A percentile compares a stretch with the other conserved stretches of the same genome.
These are phyloP conservation scores for Zaprionus inermis DNA, from an alignment of 1,140 invertebrate species.

Conservation along the genomic window DNA sequence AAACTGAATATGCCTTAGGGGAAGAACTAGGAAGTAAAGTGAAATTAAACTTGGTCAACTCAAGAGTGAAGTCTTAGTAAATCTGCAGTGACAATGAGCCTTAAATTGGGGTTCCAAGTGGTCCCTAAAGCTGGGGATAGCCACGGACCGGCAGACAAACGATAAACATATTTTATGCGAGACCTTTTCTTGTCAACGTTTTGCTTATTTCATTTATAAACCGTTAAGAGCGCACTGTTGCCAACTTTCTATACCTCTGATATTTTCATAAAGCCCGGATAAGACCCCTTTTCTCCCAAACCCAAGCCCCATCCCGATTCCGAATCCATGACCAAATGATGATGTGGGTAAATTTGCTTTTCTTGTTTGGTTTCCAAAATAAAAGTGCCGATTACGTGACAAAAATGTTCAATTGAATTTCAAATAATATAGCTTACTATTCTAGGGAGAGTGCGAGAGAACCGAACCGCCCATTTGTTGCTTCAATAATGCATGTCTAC, in stretches of 20 bases:
- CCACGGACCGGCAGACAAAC: slow-evolving; percentile 24
- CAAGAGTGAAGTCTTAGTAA: neutral
- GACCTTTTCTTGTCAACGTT: slow-evolving; percentile 73
- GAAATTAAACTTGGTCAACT: neutral
- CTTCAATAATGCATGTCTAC: slow-evolving; percentile 74
- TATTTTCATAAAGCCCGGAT: slow-evolving; percentile 51
- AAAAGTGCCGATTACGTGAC: slow-evolving; percentile 82
- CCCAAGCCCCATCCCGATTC: neutral
- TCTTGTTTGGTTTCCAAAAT: slow-evolving; percentile 67
- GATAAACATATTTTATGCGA: slow-evolving; percentile 73
- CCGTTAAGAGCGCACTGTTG: slow-evolving; percentile 53
- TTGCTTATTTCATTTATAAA: slow-evolving; percentile 65
- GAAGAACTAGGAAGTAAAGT: neutral
- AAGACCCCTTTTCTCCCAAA: slow-evolving; percentile 10
- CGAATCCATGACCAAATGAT: slow-evolving; percentile 37
- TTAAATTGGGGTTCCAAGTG: neutral
- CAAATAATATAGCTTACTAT: slow-evolving; percentile 70
- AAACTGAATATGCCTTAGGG: slow-evolving; percentile 14
- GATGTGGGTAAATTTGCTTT: slow-evolving; percentile 65
- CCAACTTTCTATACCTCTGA: slow-evolving; percentile 49
- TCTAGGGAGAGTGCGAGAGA: slow-evolving; percentile 5
- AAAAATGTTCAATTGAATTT: slow-evolving; percentile 82
- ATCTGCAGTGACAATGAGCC: neutral
- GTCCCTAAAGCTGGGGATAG: slow-evolving; percentile 10
- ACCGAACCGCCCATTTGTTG: slow-evolving; percentile 61